These are phyloP conservation scores for Lycopodina hypogea DNA, from an alignment of 37 sponge, comb jelly and placozoan species.

Conservation along the genomic window DNA sequence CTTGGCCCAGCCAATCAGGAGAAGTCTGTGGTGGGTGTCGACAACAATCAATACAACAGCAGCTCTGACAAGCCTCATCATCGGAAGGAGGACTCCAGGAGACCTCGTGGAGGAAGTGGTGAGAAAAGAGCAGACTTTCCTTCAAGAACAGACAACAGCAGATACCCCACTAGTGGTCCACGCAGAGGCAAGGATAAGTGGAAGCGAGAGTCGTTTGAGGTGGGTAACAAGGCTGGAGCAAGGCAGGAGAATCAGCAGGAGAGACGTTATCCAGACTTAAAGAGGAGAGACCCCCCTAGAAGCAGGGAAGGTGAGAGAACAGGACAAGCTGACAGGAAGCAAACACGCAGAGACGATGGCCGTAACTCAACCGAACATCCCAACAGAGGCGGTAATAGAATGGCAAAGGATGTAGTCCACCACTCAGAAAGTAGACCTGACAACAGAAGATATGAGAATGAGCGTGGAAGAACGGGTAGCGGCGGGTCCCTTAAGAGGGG, in stretches of 20 bases:
- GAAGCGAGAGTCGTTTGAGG: not conserved
- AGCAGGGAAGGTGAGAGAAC: not conserved
- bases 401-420: not conserved
- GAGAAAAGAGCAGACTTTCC: not conserved
- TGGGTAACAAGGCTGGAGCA: not conserved
- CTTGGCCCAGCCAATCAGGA: not conserved
- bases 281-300: not conserved
- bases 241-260: not conserved
- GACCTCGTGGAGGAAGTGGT: not conserved
- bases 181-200: not conserved
- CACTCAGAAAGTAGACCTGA: not conserved
- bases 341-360: not conserved
- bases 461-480: not conserved
- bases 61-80: conserved; percentile 2
- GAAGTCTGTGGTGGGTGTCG: not conserved
- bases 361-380: not conserved
- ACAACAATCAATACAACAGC: not conserved
- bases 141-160: not conserved
- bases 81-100: conserved; percentile 16
- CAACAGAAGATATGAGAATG: not conserved
- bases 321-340: conserved; percentile 1
- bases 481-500: not conserved
- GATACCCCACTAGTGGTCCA: not conserved
- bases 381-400: not conserved
- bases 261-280: not conserved